These are phyloP conservation scores for Drosophila chauvacae DNA, from an alignment of 1,140 invertebrate species.

Conservation along the genomic window DNA sequence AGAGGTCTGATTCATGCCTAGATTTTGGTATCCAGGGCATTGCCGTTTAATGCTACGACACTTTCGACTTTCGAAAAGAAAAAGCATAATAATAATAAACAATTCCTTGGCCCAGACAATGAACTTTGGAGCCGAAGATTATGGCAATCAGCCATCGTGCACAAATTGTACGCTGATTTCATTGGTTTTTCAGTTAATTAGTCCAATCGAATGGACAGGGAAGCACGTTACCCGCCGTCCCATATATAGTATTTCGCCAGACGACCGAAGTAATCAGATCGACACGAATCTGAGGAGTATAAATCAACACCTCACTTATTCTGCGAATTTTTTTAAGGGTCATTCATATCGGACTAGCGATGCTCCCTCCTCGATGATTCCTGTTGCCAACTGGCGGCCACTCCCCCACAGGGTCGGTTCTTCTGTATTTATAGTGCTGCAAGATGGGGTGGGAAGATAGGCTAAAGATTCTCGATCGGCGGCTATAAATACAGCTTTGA, in stretches of 20 bases:
- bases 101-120: constrained; percentile 58
- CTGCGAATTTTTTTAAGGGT: neutral
- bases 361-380: no score
- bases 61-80: constrained; percentile 1
- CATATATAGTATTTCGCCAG: constrained; percentile 41
- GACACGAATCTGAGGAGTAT: constrained; percentile 6
- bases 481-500: constrained; percentile 34
- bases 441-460: neutral
- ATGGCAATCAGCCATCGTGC: constrained; percentile 32
- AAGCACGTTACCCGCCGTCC: constrained; percentile 14
- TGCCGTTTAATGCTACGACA: constrained; percentile 20
- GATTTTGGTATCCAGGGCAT: constrained; percentile 24
- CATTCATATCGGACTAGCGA: neutral
- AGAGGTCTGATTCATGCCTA: neutral
- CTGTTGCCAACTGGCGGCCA: constrained; percentile 31
- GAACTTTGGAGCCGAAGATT: constrained; percentile 53
- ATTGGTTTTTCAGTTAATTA: constrained; percentile 42
- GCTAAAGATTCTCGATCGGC: constrained; percentile 17
- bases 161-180: constrained; percentile 9
- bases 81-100: constrained; percentile 28
- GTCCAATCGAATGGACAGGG: constrained; percentile 35
- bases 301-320: constrained; percentile 3
- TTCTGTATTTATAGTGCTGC: constrained; percentile 32
- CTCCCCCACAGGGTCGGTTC: neutral
- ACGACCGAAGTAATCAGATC: constrained; percentile 41